Conservation (phyloP, 1,140 invertebrate species). For the Halesus radiatus region DNA sequence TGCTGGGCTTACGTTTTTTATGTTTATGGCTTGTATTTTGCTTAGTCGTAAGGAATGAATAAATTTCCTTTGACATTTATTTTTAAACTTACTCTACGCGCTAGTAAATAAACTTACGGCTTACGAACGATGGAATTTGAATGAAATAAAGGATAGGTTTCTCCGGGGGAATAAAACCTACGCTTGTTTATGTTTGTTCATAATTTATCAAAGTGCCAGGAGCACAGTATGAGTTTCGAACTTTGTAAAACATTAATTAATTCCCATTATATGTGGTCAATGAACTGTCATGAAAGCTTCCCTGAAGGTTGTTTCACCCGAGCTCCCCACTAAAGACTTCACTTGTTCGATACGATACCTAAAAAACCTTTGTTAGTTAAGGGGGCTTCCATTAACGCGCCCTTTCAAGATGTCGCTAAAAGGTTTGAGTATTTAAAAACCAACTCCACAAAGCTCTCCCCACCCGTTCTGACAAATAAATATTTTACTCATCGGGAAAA, state of each 20-base stretch:
- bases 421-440: conserved; percentile 23
- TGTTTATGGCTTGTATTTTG: no score
- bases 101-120: no score
- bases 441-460: background rate
- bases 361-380: conserved; percentile 26
- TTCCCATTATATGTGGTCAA: conserved; percentile 6
- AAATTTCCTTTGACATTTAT: no score
- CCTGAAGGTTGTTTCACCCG: background rate
- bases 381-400: conserved; percentile 25
- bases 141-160: no score
- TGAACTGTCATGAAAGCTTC: conserved; percentile 11
- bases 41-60: no score
- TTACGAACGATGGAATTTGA: no score
- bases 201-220: background rate
- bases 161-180: no score
- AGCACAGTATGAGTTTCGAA: background rate
- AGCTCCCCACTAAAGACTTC: background rate
- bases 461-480: background rate
- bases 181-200: background rate
- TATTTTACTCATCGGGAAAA: background rate
- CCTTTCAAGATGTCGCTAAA: conserved; percentile 30
- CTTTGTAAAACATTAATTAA: background rate
- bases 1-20: no score
- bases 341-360: conserved; percentile 6
- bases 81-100: no score